A percentile compares a stretch with the other conserved stretches of the same genome.
Evolutionary conservation across 2,797 vertebrate species (phyloP).

Genomic region (Petrocephalus sullivani): DNA sequence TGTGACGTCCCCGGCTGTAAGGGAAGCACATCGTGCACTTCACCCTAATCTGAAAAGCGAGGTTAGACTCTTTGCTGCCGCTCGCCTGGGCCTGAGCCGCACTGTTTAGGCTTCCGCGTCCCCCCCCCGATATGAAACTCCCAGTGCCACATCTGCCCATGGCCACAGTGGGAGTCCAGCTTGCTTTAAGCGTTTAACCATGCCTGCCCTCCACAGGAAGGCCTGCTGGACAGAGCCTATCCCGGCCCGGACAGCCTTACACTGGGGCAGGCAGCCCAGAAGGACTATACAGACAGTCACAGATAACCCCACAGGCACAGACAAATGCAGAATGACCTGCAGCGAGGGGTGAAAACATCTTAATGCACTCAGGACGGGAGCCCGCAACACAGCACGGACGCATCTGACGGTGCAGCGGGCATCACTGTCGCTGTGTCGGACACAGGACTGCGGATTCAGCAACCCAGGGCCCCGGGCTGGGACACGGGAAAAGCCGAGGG

Average conservation of each 20-base stretch:
- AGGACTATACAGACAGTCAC: not conserved
- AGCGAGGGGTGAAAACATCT: not conserved
- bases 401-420: not conserved
- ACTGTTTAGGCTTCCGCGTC: not conserved
- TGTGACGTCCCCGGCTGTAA: not conserved
- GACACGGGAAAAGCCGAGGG: not conserved
- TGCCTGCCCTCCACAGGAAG: not conserved
- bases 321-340: not conserved
- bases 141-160: not conserved
- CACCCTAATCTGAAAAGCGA: not conserved
- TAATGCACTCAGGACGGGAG: not conserved
- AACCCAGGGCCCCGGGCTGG: not conserved
- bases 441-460: too few relatives aligned
- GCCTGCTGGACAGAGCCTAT: not conserved
- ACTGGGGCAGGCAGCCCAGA: not conserved
- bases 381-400: not conserved
- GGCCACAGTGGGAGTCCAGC: not conserved
- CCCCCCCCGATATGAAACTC: not conserved
- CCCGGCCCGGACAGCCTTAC: not conserved
- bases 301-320: not conserved
- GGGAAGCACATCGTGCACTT: not conserved
- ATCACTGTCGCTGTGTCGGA: not conserved
- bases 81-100: not conserved
- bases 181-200: not conserved
- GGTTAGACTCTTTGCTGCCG: not conserved